Conservation (phyloP, 2,888 invertebrate species). For the Dromius quadrimaculatus region DNA sequence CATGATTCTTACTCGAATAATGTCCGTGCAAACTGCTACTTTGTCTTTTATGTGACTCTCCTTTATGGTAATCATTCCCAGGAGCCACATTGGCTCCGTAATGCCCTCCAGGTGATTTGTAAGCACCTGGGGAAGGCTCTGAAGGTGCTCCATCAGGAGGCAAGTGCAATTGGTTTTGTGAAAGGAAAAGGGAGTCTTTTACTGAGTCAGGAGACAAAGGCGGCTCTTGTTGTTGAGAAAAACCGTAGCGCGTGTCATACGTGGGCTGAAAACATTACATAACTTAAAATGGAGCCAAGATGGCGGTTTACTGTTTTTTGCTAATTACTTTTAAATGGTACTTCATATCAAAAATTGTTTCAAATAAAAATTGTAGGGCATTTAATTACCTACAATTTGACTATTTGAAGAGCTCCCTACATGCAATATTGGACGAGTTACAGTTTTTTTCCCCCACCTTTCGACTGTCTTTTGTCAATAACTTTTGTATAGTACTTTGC, state of each 20-base stretch:
- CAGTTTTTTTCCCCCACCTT: too few relatives aligned
- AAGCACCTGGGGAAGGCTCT: not conserved
- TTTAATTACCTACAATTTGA: too few relatives aligned
- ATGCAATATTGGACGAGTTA: too few relatives aligned
- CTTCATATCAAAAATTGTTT: too few relatives aligned
- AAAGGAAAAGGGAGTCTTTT: slow-evolving; percentile 62
- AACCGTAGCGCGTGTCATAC: slow-evolving; percentile 65
- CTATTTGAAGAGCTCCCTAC: too few relatives aligned
- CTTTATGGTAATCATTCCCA: slow-evolving; percentile 55
- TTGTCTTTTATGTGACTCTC: slow-evolving; percentile 64
- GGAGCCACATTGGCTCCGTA: slow-evolving; percentile 51
- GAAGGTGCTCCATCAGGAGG: slow-evolving; percentile 54
- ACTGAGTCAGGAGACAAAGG: slow-evolving; percentile 23
- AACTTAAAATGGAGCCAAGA: too few relatives aligned
- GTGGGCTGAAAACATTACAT: slow-evolving; percentile 64
- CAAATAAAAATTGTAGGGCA: too few relatives aligned
- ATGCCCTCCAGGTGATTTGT: slow-evolving; percentile 46
- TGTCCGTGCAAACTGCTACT: slow-evolving; percentile 63
- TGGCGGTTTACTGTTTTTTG: too few relatives aligned
- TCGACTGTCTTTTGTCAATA: too few relatives aligned
- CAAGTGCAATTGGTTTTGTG: slow-evolving; percentile 61
- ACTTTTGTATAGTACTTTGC: too few relatives aligned
- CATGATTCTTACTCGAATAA: slow-evolving; percentile 61
- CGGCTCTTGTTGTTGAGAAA: slow-evolving; percentile 57
- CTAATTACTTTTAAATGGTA: too few relatives aligned